Evolutionary conservation across 2,797 vertebrate genomes (phyloP).

Genomic region (Scolopax bukidnonensis): DNA sequence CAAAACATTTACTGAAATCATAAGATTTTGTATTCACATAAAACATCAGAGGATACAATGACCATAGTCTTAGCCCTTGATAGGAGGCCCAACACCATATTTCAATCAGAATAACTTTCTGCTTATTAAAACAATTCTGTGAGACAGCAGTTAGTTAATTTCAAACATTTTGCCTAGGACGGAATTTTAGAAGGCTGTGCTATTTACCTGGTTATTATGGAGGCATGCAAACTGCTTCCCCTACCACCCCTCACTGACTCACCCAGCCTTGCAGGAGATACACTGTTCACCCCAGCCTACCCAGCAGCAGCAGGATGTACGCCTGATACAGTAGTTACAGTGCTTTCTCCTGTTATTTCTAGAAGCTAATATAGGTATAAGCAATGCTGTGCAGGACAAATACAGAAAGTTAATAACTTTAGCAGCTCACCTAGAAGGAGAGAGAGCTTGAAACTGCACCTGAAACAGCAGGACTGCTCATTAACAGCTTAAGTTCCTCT

Average conservation of each 20-base stretch:
- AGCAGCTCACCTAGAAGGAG: background rate
- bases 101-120: background rate
- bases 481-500: background rate
- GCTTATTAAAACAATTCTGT: background rate
- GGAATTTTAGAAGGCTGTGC: background rate
- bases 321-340: background rate
- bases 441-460: background rate
- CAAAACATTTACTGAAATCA: conserved; percentile 28
- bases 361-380: background rate
- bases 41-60: background rate
- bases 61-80: background rate
- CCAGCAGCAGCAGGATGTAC: fast-evolving
- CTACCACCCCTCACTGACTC: fast-evolving
- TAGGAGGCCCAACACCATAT: background rate
- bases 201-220: background rate
- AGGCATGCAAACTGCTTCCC: background rate
- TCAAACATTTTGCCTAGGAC: background rate
- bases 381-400: background rate
- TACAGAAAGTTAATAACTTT: background rate
- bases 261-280: background rate
- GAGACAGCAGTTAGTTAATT: background rate
- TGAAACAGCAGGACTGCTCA: background rate
- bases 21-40: background rate
- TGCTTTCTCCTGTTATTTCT: background rate
- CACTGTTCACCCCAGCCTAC: background rate